Percentiles rank a stretch among this genome's conserved stretches.
Conservation (phyloP, 2,888 invertebrate species). For the Patella depressa region DNA sequence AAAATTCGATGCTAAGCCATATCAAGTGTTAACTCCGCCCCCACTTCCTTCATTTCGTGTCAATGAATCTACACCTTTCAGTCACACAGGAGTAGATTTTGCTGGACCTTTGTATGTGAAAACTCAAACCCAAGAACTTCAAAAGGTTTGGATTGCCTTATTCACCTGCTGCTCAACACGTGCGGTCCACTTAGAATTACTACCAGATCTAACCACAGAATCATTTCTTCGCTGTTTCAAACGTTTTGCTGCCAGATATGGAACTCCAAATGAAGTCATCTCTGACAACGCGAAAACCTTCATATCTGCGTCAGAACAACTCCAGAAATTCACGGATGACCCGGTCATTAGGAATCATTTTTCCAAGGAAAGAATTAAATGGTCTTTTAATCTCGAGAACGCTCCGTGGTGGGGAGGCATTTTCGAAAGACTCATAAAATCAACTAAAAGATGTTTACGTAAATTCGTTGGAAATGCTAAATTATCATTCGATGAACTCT, state of each 20-base stretch:
- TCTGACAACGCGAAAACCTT: background rate
- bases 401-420: constrained; percentile 1
- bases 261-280: background rate
- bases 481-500: background rate
- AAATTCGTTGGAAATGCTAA: background rate
- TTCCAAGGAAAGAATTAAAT: background rate
- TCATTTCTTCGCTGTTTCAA: constrained; percentile 3
- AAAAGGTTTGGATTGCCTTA: background rate
- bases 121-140: background rate
- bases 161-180: background rate
- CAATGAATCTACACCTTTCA: background rate
- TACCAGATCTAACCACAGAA: background rate
- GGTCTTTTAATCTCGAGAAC: background rate
- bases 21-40: background rate
- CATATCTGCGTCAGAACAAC: background rate
- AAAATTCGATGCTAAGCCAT: background rate
- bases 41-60: constrained; percentile 6
- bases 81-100: background rate
- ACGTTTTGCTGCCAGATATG: background rate
- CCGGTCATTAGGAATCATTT: background rate
- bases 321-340: background rate
- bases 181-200: background rate
- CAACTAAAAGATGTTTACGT: background rate
- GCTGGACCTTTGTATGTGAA: constrained; percentile 7
- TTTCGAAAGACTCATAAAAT: background rate